Base-by-base conservation (phyloP, 2,888 invertebrate genomes). In the Agrypnus murinus region DNA sequence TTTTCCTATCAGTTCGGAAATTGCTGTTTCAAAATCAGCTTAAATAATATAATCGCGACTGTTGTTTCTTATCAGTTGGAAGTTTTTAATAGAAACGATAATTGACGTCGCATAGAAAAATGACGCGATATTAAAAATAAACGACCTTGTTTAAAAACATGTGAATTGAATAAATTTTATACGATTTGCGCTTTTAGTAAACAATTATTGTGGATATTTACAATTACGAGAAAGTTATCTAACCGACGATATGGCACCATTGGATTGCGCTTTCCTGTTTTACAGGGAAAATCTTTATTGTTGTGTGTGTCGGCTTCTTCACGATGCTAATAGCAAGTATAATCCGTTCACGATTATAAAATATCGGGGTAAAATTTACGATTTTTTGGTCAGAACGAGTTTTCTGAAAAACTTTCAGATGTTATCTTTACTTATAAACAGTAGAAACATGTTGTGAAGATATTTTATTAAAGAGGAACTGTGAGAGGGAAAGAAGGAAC, bases 141-240 rank as follows among this genome's bases (percentile, higher is more conserved):
- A 63, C 68, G 68, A 68, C 68, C 68, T 68, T 68, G 68, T 45
- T 60, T 15, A 31, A 63, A 65, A 53, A 59, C 19, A 60, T 25
- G 40, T 32, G 32, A 53, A 60, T 12, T 31, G 50, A 60, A 60
- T 32, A 40, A 55, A 43, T 55, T 43, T n/a, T n/a, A n/a, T 15
- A 19, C 55, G 40, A 65, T 62, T 38, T 62, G 45, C 62, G 62
- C 12, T 36, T 62, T 36, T 10, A 48, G 46, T 62, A 62, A 62
- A 62, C 62, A 62, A 62, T 58, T 25, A 25, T 3, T 38, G 62
- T 38, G 36, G 40, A 62, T 62, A 62, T 48, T 62, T 62, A 62
- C 48, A 62, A 62, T 62, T 38, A 15, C 31, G 48, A 50, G 34
- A 60, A 62, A 48, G 38, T 64, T 53, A 64, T 64, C 64, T 64